A percentile compares a stretch with the other conserved stretches of the same genome.
Conservation (phyloP, 2,113 vertebrate genomes). For the Atrichornis clamosus region DNA sequence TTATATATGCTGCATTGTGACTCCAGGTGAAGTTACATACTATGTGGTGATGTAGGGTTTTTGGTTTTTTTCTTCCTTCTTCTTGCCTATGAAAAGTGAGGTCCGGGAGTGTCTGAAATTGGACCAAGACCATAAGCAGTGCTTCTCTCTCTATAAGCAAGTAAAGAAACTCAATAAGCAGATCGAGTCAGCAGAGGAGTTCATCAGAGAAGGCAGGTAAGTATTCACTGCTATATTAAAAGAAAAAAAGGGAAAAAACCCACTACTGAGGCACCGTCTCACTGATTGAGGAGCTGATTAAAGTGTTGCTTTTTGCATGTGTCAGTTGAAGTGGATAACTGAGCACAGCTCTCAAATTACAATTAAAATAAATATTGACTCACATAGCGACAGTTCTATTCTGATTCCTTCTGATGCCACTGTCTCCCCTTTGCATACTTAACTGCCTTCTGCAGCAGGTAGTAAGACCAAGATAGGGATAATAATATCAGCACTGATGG, state of each 20-base stretch:
- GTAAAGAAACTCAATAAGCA: slow-evolving; percentile 97
- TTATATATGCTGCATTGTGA: not conserved
- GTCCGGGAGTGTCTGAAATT: slow-evolving; percentile 96
- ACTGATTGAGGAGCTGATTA: slow-evolving; percentile 15
- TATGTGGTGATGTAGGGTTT: not conserved
- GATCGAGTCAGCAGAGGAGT: slow-evolving; percentile 87
- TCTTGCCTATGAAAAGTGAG: slow-evolving; percentile 75
- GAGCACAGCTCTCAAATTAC: slow-evolving; percentile 3
- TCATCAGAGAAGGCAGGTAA: slow-evolving; percentile 90
- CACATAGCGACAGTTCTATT: not conserved
- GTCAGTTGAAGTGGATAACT: slow-evolving; percentile 16
- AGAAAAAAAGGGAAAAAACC: not conserved
- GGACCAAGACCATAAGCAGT: slow-evolving; percentile 95
- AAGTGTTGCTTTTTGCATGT: slow-evolving; percentile 26
- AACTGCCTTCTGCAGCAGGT: not conserved
- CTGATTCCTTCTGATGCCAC: not conserved
- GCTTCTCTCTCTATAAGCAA: slow-evolving; percentile 95
- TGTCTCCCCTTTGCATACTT: not conserved
- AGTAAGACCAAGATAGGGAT: not conserved
- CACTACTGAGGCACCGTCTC: not conserved
- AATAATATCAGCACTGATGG: not conserved
- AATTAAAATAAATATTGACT: slow-evolving; percentile 47
- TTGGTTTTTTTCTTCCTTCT: not conserved
- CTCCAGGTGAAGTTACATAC: not conserved
- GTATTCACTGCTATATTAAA: not conserved